Evolutionary conservation across 1,140 invertebrate genomes (phyloP), one percentile per base, ranked within the genome.

Genomic region (Diabrotica undecimpunctata): DNA sequence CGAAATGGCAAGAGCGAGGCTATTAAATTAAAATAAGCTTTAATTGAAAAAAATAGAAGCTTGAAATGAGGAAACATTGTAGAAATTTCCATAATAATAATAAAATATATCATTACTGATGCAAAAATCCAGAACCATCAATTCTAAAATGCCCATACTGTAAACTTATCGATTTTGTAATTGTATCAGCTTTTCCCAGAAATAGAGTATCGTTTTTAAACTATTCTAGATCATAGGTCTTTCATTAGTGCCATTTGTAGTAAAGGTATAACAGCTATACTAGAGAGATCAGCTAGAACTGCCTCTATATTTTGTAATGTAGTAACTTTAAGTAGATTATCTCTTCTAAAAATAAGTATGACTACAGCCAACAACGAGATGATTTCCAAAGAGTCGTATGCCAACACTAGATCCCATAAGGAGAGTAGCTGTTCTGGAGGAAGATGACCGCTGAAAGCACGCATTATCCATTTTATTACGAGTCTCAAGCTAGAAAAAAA

Each of bases 381-480:
- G 36, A 97, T 89, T 80, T 97, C 94, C 41, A 97, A 77, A 5
- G 93, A 94, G 78, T 97, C 93, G 74, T 95, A 95, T 7, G 92
- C 94, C 2, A 98, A 81, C 61, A 98, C 88, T 61, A 78, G 81
- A 78, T 98, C 95, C 95, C 95, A 98, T 7, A 98, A 80, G 41
- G 91, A 87, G 0, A 98, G 81, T 0, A 98, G 81, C 78, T 98
- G 95, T 72, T 96, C 94, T 5, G 93, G 93, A 0, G 93, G 89
- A 55, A 98, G 81, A 76, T 96, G 93, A 0, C 96, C 95, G 70
- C 94, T 96, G 77, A 97, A 98, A 2, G 91, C 94, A 67, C 94
- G 83, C 85, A 97, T 96, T 8, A 98, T 79, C 96, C 96, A 98
- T 78, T 96, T 96, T 76, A 97, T 95, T 5, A 95, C 93, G 13